A percentile compares a stretch with the other conserved stretches of the same genome.
Evolutionary conservation across 2,113 vertebrate genomes (phyloP).

Genomic region (Propithecus coquereli): DNA sequence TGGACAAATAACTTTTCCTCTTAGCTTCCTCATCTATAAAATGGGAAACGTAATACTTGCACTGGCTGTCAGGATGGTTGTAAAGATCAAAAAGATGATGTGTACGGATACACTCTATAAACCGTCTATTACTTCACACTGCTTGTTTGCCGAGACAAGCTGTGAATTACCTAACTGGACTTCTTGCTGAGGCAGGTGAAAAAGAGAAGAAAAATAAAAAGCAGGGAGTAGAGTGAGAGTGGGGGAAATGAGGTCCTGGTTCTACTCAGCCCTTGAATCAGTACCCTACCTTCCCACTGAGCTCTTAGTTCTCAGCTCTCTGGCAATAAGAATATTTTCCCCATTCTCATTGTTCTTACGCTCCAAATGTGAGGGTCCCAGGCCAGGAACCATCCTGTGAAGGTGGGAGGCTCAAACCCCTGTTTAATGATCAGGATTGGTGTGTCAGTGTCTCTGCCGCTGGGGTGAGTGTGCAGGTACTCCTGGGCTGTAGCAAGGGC

Average conservation of each 20-base stretch:
- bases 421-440: conserved; percentile 89
- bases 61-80: not conserved
- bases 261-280: not conserved
- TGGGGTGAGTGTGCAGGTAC: conserved; percentile 89
- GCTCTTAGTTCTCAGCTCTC: not conserved
- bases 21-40: not conserved
- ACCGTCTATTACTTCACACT: not conserved
- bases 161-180: not conserved
- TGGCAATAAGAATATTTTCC: not conserved
- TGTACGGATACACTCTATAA: not conserved
- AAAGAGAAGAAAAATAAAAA: not conserved
- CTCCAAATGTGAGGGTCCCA: conserved; percentile 92
- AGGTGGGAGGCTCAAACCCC: conserved; percentile 90
- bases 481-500: conserved; percentile 84
- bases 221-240: not conserved
- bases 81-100: not conserved
- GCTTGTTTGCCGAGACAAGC: not conserved
- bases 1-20: not conserved
- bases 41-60: not conserved
- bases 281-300: not conserved
- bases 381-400: conserved; percentile 92
- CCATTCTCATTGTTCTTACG: conserved; percentile 78
- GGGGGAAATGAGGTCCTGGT: not conserved
- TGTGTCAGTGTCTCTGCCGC: conserved; percentile 85
- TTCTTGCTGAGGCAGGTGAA: not conserved